Evolutionary conservation across 2,113 vertebrate genomes (phyloP), one percentile per base, ranked within the genome.

Genomic region (Rynchops niger): DNA sequence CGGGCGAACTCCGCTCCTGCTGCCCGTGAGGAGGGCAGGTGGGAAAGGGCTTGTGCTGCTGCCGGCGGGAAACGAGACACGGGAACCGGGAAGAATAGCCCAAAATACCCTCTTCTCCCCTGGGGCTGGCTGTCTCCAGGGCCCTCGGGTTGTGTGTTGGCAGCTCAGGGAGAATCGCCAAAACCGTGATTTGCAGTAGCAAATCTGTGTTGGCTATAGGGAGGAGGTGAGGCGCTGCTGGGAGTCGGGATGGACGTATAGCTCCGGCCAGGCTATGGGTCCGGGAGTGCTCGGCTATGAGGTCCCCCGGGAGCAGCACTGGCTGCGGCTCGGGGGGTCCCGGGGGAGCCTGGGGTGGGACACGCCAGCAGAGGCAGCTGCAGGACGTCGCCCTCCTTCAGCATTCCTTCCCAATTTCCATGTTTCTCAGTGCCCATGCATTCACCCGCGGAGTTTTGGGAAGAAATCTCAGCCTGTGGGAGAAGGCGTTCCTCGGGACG

Each of bases 361-460:
- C 12, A 0, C 1, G 0, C 12, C 62, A 6, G 58, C 63, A 22
- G 69, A 49, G 56, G 30, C 1, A 2, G 43, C n/a, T 56, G 53
- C 70, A 18, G 53, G 71, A 38, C 3, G 0, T 20, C 2, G 4
- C 19, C 55, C 45, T 43, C 12, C 43, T 72, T 67, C 3, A 0
- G 29, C 5, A 0, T 26, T 30, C 15, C 62, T 27, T 81, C 23
- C 45, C 34, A 4, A 0, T 66, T 76, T 14, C 82, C 3, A 0
- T 20, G 26, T 19, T 62, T 80, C 25, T 69, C 3, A 5, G 19
- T 63, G 47, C 26, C 66, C 0, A 1, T 23, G 40, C 3, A 0
- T 61, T 78, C 36, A n/a, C 21, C 65, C 2, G 0, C 43, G 10
- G 79, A 23, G 63, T 47, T 84, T 34, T 8, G 52, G 73, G 78